phyloP scores from a whole-genome alignment of 2,113 vertebrate species.

The Castor canadensis region DNA sequence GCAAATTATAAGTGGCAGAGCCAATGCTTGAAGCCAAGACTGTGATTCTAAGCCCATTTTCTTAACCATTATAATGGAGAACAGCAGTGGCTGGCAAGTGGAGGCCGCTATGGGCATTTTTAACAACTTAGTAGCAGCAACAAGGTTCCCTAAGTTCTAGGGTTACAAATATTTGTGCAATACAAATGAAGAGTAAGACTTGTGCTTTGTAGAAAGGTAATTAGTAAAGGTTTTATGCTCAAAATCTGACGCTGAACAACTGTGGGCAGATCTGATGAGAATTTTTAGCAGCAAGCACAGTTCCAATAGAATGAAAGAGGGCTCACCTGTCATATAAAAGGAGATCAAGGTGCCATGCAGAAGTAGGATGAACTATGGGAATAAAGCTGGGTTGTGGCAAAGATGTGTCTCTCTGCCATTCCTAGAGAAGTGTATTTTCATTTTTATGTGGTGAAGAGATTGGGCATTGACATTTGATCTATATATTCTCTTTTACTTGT shows the following conservation, averaged over 20 bases:
- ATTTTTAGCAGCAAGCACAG: background rate
- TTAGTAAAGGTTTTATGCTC: background rate
- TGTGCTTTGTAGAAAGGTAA: background rate
- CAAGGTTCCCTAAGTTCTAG: background rate
- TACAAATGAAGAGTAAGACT: background rate
- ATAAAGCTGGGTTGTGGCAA: background rate
- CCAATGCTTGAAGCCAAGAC: constrained; percentile 16
- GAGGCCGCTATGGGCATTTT: constrained; percentile 10
- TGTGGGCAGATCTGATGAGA: background rate
- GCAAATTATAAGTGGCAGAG: constrained; percentile 49
- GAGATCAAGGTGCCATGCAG: background rate
- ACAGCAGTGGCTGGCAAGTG: constrained; percentile 19
- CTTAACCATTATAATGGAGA: background rate
- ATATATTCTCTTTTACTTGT: background rate
- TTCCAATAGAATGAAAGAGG: background rate
- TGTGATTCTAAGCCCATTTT: background rate
- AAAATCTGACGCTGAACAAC: background rate
- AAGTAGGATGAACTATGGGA: background rate
- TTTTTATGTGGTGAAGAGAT: background rate
- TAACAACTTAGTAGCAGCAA: constrained; percentile 20
- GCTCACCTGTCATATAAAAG: background rate
- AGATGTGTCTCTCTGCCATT: background rate
- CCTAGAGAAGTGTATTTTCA: background rate
- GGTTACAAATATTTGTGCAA: background rate
- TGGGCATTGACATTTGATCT: background rate